Evolutionary conservation across 2,113 vertebrate species (phyloP), one percentile per base, ranked within the genome.

Genomic region (Empidonax alnorum): DNA sequence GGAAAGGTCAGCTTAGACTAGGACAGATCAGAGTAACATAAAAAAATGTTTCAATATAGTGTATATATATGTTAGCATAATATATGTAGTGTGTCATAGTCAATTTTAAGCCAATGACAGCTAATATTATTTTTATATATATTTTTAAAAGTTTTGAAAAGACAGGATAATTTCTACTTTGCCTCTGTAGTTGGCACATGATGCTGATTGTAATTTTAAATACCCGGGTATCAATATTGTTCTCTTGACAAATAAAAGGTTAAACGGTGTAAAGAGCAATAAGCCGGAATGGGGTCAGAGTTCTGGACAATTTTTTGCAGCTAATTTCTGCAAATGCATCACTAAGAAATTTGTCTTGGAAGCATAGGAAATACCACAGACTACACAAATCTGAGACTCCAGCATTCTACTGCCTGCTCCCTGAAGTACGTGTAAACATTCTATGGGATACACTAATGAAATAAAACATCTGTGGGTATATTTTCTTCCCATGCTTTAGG

Each of bases 301-400:
- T 83, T 95, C 55, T 82, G 77, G 47, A 35, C 55, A 35, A 63
- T 56, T 77, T 77, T 95, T 94, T 87, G 33, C 46, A 71, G 28
- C 39, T 66, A n/a, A 93, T 77, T 83, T 94, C 44, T 87, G 68
- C 27, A 76, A 94, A 85, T 88, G 41, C 68, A 50, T 82, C 75
- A 42, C 90, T 74, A 66, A 78, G 71, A 75, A 88, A 78, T 84
- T 85, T 74, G 37, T 42, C 67, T 61, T 71, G 61, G 66, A 78
- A 89, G 67, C 46, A 33, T n/a, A 93, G 72, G 71, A 95, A 96
- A 71, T 92, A 41, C 28, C 50, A 68, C 31, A 77, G 68, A 50
- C 77, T 82, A 77, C 42, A 93, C 90, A 94, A 77, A 73, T 86
- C 16, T 53, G 55, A 85, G 49, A 58, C 25, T 76, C n/a, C 46